Conservation (phyloP, 2,113 vertebrate species). For the Rhodinocichla rosea region DNA sequence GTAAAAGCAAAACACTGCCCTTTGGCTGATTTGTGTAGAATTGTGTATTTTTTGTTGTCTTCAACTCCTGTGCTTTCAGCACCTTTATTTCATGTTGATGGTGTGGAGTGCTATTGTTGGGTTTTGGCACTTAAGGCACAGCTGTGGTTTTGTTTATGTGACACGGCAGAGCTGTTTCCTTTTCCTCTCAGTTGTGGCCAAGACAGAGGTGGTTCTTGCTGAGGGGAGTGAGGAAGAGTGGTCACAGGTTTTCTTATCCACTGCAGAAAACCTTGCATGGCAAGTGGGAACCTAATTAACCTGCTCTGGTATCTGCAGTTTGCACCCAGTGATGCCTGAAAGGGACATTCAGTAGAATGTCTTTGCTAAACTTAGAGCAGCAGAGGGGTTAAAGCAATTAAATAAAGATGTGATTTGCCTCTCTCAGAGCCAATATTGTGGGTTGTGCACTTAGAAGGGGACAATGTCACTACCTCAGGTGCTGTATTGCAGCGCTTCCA, state of each 20-base stretch:
- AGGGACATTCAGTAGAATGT: background rate
- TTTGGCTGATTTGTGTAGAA: background rate
- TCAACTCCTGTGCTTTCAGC: background rate
- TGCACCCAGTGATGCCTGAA: background rate
- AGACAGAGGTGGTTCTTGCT: background rate
- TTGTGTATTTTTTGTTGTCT: background rate
- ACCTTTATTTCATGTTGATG: background rate
- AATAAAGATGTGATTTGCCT: background rate
- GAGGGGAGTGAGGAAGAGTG: background rate
- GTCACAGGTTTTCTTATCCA: background rate
- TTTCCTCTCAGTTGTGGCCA: background rate
- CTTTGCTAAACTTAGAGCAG: background rate
- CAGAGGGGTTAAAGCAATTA: background rate
- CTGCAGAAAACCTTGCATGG: background rate
- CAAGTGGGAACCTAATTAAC: background rate
- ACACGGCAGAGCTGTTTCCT: background rate
- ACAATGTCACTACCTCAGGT: background rate
- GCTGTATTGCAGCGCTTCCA: background rate
- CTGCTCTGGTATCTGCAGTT: background rate
- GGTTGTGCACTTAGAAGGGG: background rate
- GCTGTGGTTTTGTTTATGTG: background rate
- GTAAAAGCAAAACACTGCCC: background rate
- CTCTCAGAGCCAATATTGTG: background rate
- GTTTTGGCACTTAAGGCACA: background rate
- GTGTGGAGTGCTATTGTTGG: background rate